Base-by-base conservation (phyloP, 2,113 vertebrate species). In the Nipponia nippon region DNA sequence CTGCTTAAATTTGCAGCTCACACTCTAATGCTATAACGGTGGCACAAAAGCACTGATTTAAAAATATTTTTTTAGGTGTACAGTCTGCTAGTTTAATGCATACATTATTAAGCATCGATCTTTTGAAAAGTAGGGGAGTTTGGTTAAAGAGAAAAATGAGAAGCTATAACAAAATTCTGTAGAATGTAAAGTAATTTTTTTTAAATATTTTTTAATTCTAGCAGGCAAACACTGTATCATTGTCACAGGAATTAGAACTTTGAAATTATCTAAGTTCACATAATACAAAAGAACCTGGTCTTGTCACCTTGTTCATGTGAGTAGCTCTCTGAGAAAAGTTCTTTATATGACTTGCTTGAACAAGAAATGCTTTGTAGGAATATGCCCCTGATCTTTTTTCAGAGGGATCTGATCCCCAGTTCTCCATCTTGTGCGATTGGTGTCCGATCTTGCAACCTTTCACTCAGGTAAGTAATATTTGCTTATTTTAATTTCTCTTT, bases 381-480 rank as follows among this genome's bases (percentile, higher is more conserved):
- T 69, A 69, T 77, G 38, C 18, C 18, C 46, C 87, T 83, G 11
- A 49, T 34, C 20, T 86, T 91, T 66, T 82, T 13, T 65, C 58
- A 82, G 50, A 61, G n/a, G 15, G 36, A 52, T 75, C 46, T 83
- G 55, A 66, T 58, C 14, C 25, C 7, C 4, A 32, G 0, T 49
- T 90, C 30, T 55, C 56, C 16, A 7, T 46, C n/a, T 18, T 83
- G 15, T 42, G 26, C 0, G 0, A 11, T 0, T 71, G 36, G 10
- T 56, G 38, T 62, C 22, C n/a, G 16, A 2, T 79, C 25, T 65
- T 75, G 49, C 12, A 61, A 34, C 5, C 32, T 49, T 85, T 76
- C 52, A 55, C 36, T 75, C 32, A 50, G 2, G 3, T 52, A 55
- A 84, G 38, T 25, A 92, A 27, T 53, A 29, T 38, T 63, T 83